A percentile compares a stretch with the other conserved stretches of the same genome.
These are phyloP conservation scores for Eledone cirrhosa DNA, from an alignment of 2,888 invertebrate genomes.

Conservation along the genomic window DNA sequence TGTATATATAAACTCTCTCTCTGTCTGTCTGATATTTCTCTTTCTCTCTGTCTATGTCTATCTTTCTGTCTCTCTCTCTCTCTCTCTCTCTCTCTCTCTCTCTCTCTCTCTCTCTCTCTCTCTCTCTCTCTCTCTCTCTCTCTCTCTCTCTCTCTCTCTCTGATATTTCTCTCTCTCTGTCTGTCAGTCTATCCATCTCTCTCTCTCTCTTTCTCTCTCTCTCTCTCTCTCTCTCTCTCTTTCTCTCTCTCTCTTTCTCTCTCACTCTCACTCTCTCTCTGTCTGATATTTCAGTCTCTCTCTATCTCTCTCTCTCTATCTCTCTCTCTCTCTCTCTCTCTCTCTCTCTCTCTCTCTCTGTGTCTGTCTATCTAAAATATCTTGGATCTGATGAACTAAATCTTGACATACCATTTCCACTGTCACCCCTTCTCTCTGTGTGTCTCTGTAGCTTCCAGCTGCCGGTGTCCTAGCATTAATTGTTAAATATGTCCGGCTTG, in stretches of 20 bases:
- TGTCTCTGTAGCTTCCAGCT: no score
- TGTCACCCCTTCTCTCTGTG: no score
- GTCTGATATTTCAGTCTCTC: neutral
- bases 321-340: neutral
- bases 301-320: neutral
- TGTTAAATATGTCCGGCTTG: no score
- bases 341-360: neutral
- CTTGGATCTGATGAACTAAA: no score
- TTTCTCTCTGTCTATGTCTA: neutral
- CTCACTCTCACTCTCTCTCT: neutral
- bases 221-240: neutral
- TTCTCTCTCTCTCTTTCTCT: neutral
- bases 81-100: neutral
- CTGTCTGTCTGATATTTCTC: neutral
- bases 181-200: no score
- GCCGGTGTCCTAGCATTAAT: no score
- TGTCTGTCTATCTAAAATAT: no score
- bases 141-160: neutral
- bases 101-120: neutral
- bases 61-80: neutral
- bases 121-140: neutral
- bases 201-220: neutral
- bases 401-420: no score
- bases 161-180: neutral
- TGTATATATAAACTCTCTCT: neutral